These are phyloP conservation scores for Cheirogaleus major DNA, from an alignment of 2,797 vertebrate genomes.

Conservation along the genomic window DNA sequence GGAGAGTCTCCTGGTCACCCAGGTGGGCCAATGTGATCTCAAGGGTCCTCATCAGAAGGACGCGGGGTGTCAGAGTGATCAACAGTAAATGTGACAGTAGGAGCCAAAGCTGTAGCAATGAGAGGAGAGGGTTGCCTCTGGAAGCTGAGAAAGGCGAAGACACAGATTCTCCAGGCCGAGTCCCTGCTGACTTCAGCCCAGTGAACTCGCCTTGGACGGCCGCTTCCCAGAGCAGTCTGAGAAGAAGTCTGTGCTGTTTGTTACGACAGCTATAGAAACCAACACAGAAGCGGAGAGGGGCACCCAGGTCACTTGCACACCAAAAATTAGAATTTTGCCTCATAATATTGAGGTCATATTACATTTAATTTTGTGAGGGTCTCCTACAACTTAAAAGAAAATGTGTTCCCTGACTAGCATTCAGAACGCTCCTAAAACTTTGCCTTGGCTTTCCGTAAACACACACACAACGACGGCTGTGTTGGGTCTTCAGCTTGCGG, in stretches of 20 bases:
- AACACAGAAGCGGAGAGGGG: not conserved
- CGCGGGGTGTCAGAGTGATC: not conserved
- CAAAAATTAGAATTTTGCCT: not conserved
- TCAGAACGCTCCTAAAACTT: too few relatives aligned
- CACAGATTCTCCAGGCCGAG: too few relatives aligned
- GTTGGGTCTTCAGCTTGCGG: not conserved
- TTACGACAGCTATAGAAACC: not conserved
- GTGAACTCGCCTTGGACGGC: not conserved
- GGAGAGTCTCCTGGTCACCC: not conserved
- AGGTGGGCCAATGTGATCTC: too few relatives aligned
- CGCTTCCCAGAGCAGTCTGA: not conserved
- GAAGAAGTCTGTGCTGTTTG: not conserved
- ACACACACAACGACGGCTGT: not conserved
- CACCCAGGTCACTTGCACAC: not conserved
- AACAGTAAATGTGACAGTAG: not conserved
- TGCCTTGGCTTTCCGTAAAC: not conserved
- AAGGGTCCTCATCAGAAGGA: not conserved
- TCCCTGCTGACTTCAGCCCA: not conserved
- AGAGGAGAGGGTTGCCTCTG: not conserved
- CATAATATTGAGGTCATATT: not conserved
- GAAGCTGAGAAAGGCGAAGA: too few relatives aligned
- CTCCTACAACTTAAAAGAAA: not conserved
- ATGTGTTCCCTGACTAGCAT: not conserved
- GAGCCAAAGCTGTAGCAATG: not conserved
- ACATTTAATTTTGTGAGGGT: not conserved